A percentile compares a stretch with the other conserved stretches of the same genome.
Evolutionary conservation across 2,888 invertebrate genomes (phyloP).

Genomic region (Caenorhabditis angaria): DNA sequence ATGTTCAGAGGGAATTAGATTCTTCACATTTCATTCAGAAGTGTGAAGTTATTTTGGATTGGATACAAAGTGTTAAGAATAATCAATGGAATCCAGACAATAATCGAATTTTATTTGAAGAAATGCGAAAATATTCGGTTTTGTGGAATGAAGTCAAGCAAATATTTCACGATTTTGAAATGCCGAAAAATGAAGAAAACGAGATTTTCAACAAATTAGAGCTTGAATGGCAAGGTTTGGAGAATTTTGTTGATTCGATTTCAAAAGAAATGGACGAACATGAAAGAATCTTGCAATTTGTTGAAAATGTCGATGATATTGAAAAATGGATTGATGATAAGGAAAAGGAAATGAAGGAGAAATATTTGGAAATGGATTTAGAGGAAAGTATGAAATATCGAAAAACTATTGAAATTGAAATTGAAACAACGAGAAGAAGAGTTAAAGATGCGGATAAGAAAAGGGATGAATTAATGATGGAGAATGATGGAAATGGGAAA

Average conservation of each 20-base stretch:
- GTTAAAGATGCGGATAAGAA: slow-evolving; percentile 11
- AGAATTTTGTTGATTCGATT: slow-evolving; percentile 17
- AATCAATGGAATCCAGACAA: slow-evolving; percentile 2
- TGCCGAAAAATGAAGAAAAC: slow-evolving; percentile 12
- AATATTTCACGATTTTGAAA: slow-evolving; percentile 10
- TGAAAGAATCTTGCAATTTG: slow-evolving; percentile 21
- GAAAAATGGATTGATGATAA: slow-evolving; percentile 23
- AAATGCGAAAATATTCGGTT: slow-evolving; percentile 23
- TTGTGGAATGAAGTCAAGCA: slow-evolving; percentile 27
- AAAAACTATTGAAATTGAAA: slow-evolving; percentile 32
- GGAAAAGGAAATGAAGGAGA: slow-evolving; percentile 14
- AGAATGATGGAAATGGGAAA: not conserved
- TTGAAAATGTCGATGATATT: slow-evolving; percentile 22
- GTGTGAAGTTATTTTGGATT: slow-evolving; percentile 15
- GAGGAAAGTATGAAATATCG: slow-evolving; percentile 31
- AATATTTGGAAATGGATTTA: slow-evolving; percentile 25
- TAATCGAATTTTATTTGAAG: slow-evolving; percentile 17
- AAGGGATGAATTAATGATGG: not conserved
- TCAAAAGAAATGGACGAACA: slow-evolving; percentile 20
- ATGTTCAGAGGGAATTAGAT: slow-evolving; percentile 17
- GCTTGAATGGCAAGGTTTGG: slow-evolving; percentile 16
- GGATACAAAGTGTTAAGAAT: slow-evolving; percentile 15
- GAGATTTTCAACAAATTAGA: slow-evolving; percentile 12
- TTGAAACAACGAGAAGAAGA: slow-evolving; percentile 18
- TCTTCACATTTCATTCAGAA: slow-evolving; percentile 15